Base-by-base conservation (phyloP, 1,140 invertebrate species). In the Chelonus insularis region DNA sequence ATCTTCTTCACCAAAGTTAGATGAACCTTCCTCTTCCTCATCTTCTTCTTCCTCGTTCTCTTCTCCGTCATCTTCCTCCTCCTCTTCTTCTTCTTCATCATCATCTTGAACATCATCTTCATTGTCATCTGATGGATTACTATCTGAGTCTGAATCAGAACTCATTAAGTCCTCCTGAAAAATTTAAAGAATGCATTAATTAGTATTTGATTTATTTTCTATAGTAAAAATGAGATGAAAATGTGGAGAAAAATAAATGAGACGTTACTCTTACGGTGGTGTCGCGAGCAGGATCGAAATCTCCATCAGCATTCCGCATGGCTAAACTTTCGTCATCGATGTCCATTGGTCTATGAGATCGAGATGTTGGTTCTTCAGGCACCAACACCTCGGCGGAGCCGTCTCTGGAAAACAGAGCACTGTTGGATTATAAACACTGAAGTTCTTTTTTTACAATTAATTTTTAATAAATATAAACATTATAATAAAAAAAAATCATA, bases 11-110 rank as follows among this genome's bases (percentile, higher is more conserved):
- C 84, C 83, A 12, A 84, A 84, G 65, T 82, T 81, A 2, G 78
- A 79, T 0, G 80, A 86, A 21, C 86, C 87, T 62, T 89, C 88
- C 25, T 87, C 87, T 6, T 86, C 86, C 37, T 88, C 86, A 45
- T 88, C 87, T 36, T 88, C 86, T 47, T 86, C 84, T 2, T 84
- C 85, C 36, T 85, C 84, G 43, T 82, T 79, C 60, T 82, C 80
- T 7, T 77, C 80, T 45, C 23, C 75, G 52, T 84, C 84, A 21
- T 85, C 84, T 37, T 83, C 82, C 63, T 86, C 84, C 16, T 85
- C 85, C 16, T 86, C 85, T 41, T 85, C 84, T 47, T 84, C 84
- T n/a, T 86, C 85, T 32, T 87, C 84, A 9, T 85, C 83, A 21
- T 84, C 83, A 54, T 84, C 83, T 55, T 84, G 82, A n/a, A 83